Conservation (phyloP, 2,797 vertebrate species). For the Myotis pilosus region DNA sequence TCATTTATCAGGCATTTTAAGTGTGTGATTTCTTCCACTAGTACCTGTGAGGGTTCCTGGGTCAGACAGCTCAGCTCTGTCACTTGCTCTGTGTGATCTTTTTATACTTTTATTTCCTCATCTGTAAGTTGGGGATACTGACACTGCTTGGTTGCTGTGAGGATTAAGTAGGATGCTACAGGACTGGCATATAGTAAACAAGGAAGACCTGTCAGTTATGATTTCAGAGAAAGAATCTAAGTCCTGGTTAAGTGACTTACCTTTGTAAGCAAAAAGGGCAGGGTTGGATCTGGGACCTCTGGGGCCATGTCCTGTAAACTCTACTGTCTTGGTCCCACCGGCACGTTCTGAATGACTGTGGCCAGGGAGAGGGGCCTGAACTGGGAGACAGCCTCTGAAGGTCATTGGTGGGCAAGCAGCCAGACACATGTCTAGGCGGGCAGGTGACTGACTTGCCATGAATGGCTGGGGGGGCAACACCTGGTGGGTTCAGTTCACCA, state of each 20-base stretch:
- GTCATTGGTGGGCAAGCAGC: neutral
- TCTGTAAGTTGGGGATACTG: neutral
- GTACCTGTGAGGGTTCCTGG: neutral
- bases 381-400: neutral
- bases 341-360: neutral
- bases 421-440: neutral
- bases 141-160: neutral
- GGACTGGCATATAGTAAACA: neutral
- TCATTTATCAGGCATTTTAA: neutral
- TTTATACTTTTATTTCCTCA: neutral
- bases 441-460: neutral
- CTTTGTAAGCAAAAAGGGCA: neutral
- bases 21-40: neutral
- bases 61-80: neutral
- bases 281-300: neutral
- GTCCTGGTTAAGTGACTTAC: neutral
- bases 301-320: neutral
- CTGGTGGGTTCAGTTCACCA: neutral
- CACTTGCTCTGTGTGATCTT: neutral
- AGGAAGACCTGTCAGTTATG: neutral
- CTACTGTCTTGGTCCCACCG: neutral
- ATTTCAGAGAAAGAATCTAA: constrained; percentile 11
- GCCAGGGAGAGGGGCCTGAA: neutral
- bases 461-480: neutral
- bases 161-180: neutral